Conservation (phyloP, 2,113 vertebrate species). For the Dipodomys spectabilis region DNA sequence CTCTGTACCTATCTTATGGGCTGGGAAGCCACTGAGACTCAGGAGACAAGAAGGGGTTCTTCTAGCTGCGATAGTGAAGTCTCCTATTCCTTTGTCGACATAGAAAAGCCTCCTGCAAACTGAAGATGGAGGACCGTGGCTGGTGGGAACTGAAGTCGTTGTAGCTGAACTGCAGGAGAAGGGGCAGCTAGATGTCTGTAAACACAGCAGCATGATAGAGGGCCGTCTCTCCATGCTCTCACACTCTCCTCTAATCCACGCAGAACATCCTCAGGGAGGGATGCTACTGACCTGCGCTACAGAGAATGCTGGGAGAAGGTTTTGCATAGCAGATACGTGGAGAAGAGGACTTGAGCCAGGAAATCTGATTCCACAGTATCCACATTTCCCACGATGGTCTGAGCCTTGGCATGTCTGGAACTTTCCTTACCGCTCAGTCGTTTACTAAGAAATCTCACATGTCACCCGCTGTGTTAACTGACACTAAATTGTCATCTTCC, state of each 20-base stretch:
- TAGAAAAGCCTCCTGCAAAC: not conserved
- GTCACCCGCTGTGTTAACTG: no score
- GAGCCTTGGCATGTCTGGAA: not conserved
- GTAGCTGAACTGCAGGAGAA: no score
- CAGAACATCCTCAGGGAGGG: not conserved
- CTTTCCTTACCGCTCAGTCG: no score
- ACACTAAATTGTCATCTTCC: not conserved
- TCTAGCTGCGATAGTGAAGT: not conserved
- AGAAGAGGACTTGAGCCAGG: no score
- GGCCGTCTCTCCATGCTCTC: no score
- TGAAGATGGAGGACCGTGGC: not conserved
- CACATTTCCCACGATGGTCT: rapidly evolving
- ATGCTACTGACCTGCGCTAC: not conserved
- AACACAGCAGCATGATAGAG: no score
- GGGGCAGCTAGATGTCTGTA: no score
- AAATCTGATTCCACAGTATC: not conserved
- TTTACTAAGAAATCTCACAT: not conserved
- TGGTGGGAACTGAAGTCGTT: not conserved
- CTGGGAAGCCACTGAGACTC: not conserved
- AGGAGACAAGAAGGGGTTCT: not conserved
- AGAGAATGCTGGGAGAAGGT: no score
- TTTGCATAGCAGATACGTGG: not conserved
- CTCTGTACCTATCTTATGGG: no score
- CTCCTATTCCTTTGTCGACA: not conserved
- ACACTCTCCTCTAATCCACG: not conserved